Evolutionary conservation across 2,797 vertebrate genomes (phyloP).

Genomic region (Champsocephalus esox): DNA sequence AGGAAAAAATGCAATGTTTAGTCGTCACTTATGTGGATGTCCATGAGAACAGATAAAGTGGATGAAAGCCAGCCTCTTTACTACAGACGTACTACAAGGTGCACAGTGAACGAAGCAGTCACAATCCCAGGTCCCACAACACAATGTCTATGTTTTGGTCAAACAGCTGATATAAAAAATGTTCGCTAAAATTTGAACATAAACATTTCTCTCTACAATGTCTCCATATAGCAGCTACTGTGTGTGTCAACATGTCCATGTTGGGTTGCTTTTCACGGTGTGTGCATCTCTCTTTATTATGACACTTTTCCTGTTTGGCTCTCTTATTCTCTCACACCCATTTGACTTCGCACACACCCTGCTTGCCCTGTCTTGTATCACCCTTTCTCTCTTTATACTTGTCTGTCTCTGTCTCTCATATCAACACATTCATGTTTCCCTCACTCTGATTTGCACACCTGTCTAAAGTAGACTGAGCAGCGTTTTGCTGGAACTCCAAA

Average conservation of each 20-base stretch:
- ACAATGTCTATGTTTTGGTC: too few relatives aligned
- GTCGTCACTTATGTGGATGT: slow-evolving; percentile 15
- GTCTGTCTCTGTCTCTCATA: not conserved
- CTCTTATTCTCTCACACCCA: not conserved
- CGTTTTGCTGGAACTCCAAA: not conserved
- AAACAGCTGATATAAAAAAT: too few relatives aligned
- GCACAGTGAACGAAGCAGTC: too few relatives aligned
- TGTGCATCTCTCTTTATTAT: slow-evolving; percentile 10
- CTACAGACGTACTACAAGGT: not conserved
- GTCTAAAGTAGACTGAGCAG: not conserved
- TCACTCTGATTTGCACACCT: not conserved
- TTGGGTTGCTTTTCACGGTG: not conserved
- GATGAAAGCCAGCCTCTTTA: slow-evolving; percentile 3
- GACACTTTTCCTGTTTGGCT: not conserved
- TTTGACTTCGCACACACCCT: too few relatives aligned
- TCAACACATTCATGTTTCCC: not conserved
- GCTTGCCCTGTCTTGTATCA: too few relatives aligned
- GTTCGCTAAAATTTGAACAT: too few relatives aligned
- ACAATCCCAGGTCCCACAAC: too few relatives aligned
- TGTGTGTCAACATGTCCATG: not conserved
- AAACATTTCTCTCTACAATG: too few relatives aligned
- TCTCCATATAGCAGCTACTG: too few relatives aligned
- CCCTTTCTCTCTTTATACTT: not conserved
- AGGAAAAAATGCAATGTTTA: not conserved
- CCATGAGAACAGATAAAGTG: slow-evolving; percentile 27